phyloP scores from a whole-genome alignment of 37 sponge, comb jelly and placozoan genomes.

The Dysidea cf. avara region DNA sequence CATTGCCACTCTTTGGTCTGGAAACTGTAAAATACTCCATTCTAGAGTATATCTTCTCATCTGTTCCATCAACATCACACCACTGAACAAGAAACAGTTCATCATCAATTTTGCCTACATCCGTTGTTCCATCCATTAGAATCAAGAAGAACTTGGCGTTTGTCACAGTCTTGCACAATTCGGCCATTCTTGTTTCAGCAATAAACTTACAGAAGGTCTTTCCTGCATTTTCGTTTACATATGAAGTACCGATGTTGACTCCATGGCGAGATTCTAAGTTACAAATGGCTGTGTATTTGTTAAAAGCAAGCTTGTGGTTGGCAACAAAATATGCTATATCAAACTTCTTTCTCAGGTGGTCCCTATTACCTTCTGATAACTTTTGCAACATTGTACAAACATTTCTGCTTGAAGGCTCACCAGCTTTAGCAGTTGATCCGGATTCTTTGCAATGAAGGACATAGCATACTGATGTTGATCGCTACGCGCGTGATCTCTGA shows the following conservation, averaged over 20 bases:
- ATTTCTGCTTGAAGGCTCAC: too few species aligned
- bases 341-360: not conserved
- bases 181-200: conserved; percentile 20
- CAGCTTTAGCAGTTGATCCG: too few species aligned
- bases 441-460: too few species aligned
- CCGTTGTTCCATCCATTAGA: conserved; percentile 52
- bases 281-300: conserved; percentile 24
- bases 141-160: conserved; percentile 56
- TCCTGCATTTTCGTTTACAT: conserved; percentile 24
- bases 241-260: conserved; percentile 32
- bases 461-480: too few species aligned
- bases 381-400: too few species aligned
- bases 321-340: conserved; percentile 36
- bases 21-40: conserved; percentile 31
- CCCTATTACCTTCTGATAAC: too few species aligned
- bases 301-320: conserved; percentile 15
- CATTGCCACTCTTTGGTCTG: conserved; percentile 31
- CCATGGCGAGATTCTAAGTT: conserved; percentile 36
- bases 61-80: conserved; percentile 39
- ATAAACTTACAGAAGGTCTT: conserved; percentile 37
- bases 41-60: conserved; percentile 53
- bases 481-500: too few species aligned
- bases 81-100: conserved; percentile 46
- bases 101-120: conserved; percentile 52
- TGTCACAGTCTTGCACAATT: conserved; percentile 9